phyloP scores from a whole-genome alignment of 2,113 vertebrate species.

The Dascyllus trimaculatus region DNA sequence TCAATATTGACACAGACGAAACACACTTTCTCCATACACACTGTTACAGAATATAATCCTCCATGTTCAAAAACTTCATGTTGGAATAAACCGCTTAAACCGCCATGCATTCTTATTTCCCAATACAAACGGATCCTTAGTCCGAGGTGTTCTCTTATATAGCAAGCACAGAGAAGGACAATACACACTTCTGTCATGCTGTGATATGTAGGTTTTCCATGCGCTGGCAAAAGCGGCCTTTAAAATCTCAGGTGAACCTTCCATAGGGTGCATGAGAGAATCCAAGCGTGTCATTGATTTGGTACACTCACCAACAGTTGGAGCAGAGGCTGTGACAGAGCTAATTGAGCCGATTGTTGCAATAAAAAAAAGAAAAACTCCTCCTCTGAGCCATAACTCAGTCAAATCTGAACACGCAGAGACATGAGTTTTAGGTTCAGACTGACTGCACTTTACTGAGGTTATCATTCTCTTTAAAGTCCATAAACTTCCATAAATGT shows the following conservation, averaged over 20 bases:
- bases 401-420: not conserved
- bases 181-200: not conserved
- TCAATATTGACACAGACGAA: constrained; percentile 72
- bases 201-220: constrained; percentile 8
- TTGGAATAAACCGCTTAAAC: constrained; percentile 57
- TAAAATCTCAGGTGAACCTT: not conserved
- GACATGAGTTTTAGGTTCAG: too few species aligned
- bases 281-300: not conserved
- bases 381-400: not conserved
- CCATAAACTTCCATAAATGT: too few species aligned
- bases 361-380: not conserved
- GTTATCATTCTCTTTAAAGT: too few species aligned
- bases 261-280: not conserved
- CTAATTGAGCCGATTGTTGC: not conserved
- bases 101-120: constrained; percentile 36
- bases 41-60: constrained; percentile 61
- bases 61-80: constrained; percentile 57
- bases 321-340: not conserved
- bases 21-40: constrained; percentile 52
- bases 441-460: not conserved
- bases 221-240: not conserved
- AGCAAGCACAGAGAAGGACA: not conserved
- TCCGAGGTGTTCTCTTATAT: not conserved
- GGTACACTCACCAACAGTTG: not conserved
- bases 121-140: constrained; percentile 29